These are phyloP conservation scores for Neria commutata DNA, from an alignment of 2,888 invertebrate genomes.

Conservation along the genomic window DNA sequence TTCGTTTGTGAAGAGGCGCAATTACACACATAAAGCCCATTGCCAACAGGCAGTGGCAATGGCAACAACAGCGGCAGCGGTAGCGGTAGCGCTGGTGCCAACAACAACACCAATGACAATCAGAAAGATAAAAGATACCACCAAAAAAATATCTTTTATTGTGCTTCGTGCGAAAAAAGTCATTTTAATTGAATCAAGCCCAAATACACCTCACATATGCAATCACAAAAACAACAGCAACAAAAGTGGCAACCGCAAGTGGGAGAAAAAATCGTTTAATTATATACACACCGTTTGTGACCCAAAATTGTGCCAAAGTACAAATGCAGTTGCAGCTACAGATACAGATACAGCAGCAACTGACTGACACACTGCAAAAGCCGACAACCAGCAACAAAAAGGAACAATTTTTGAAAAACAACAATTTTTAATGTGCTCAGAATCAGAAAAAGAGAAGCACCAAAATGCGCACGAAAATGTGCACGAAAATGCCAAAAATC, in stretches of 20 bases:
- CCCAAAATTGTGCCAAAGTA: conserved; percentile 10
- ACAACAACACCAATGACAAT: not conserved
- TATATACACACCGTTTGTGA: conserved; percentile 21
- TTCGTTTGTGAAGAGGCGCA: conserved; percentile 4
- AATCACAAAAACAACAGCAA: conserved; percentile 12
- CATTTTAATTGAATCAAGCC: conserved; percentile 32
- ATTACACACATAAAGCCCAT: conserved; percentile 21
- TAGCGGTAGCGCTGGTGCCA: no score
- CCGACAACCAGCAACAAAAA: not conserved
- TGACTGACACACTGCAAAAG: no score
- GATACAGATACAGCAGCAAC: not conserved
- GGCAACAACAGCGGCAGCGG: not conserved
- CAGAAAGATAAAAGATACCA: not conserved
- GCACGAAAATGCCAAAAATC: conserved; percentile 14
- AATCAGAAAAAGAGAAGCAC: conserved; percentile 1
- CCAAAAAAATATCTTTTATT: conserved; percentile 2
- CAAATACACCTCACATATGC: conserved; percentile 14
- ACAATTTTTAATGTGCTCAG: no score
- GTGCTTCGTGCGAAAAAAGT: conserved; percentile 30
- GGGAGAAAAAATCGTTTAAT: conserved; percentile 13
- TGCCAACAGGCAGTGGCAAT: not conserved
- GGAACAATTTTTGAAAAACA: not conserved
- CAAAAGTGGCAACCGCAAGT: conserved; percentile 11
- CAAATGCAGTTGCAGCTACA: not conserved
- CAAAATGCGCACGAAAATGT: not conserved